Evolutionary conservation across 1,140 invertebrate genomes (phyloP), one percentile per base, ranked within the genome.

Genomic region (Leucophenga varia): DNA sequence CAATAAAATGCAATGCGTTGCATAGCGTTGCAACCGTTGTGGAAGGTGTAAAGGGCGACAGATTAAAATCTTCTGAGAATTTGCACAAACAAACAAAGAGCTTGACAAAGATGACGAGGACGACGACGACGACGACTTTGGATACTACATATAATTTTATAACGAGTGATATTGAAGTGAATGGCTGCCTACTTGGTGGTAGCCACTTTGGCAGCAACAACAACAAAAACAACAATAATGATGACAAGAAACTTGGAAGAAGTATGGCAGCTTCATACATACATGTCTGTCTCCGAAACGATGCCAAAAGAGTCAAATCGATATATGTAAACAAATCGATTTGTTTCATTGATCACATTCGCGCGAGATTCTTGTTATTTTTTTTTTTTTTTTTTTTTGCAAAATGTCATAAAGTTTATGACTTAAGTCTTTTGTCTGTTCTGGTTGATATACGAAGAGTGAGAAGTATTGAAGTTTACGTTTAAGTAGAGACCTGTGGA

Each of bases 281-380:
- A n/a, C n/a, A n/a, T n/a, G n/a, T n/a, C n/a, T n/a, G n/a, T n/a
- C n/a, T 32, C 37, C 6, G 8, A 41, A 32, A 13, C 1, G 32
- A 50, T 25, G 47, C 10, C 14, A 36, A 34, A 40, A 53, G 51
- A 53, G 51, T 53, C 51, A 48, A 48, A 53, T 53, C 51, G 51
- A 53, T 53, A 53, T 28, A 67, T 65, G 61, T 70, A 72, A 72
- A 72, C 68, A 72, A 72, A 72, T 72, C 69, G 69, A 72, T 72
- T 72, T 69, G 69, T 72, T 72, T 72, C 65, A 72, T 72, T 72
- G 69, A 72, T 72, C 64, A 72, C 69, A 72, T 65, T 72, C 57
- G 55, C 67, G 59, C 49, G 61, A 63, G 57, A 67, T 61, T 30
- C 16, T 37, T n/a, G 13, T 21, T 17, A 30, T 9, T 16, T 32